Evolutionary conservation across 2,888 invertebrate genomes (phyloP), one percentile per base, ranked within the genome.

Genomic region (Campopleginae sp.): DNA sequence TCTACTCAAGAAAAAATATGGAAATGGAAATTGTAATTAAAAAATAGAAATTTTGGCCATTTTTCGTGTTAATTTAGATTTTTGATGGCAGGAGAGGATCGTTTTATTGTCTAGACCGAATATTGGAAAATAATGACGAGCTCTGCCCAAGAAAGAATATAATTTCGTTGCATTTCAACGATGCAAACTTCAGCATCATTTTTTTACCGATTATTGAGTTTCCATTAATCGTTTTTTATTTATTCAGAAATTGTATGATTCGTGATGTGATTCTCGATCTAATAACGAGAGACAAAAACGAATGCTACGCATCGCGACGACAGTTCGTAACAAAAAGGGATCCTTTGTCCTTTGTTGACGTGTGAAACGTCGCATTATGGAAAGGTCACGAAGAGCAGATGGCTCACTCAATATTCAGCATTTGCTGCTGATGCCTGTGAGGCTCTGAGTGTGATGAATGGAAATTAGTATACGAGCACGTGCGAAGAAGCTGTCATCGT

Each of bases 391-490:
- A 14, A 54, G 12, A 17, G 1, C 72, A 58, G 42, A 72, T 72
- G 38, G 42, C 12, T 58, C 54, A n/a, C 38, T 48, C 48, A 51
- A 46, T 38, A 42, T 54, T 19, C 19, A 38, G 19, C 65, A 12
- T n/a, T 61, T 42, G 33, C 31, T 19, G 70, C 70, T 54, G 44
- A 78, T 54, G 66, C 66, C 65, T 71, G 46, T 48, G 27, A 31
- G 80, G 58, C 80, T 72, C 66, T 10, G 38, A 10, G 31, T 66
- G 54, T 31, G 54, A 46, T 58, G 75, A 75, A 85, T 71, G 82
- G 75, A 79, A 79, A 82, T 85, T 54, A 66, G 79, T 66, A 72
- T 76, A 58, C 76, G 76, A 76, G 82, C 85, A 85, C 85, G 85
- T 85, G 85, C 79, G 31, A 23, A 65, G 33, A 75, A 79, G 63